Conservation (phyloP, 2,888 invertebrate genomes). For the Notodonta ziczac region DNA sequence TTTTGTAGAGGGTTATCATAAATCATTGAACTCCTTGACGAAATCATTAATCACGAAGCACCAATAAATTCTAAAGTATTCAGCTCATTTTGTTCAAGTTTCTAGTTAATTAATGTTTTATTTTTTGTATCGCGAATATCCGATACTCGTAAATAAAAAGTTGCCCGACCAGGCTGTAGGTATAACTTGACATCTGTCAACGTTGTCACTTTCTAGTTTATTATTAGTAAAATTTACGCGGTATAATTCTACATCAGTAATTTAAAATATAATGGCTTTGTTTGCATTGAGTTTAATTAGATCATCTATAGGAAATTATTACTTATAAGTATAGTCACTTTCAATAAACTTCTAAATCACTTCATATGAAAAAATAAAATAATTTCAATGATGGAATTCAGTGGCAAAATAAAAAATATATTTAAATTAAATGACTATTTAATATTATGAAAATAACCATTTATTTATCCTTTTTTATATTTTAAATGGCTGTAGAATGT, state of each 20-base stretch:
- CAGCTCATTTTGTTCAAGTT: conserved; percentile 14
- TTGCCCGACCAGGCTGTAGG: conserved; percentile 19
- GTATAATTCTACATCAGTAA: background rate
- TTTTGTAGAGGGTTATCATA: background rate
- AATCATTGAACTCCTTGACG: conserved; percentile 5
- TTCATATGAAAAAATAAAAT: no score
- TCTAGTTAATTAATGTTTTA: conserved; percentile 17
- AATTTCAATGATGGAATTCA: background rate
- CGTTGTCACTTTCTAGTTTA: conserved; percentile 33
- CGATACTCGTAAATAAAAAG: conserved; percentile 32
- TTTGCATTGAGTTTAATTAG: no score
- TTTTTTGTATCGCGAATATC: conserved; percentile 21
- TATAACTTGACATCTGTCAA: conserved; percentile 21
- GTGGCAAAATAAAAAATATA: background rate
- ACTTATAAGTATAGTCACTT: no score
- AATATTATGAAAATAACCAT: background rate
- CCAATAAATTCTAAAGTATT: conserved; percentile 9
- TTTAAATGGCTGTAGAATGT: background rate
- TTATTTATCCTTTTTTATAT: background rate
- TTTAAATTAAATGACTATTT: background rate
- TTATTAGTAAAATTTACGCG: conserved; percentile 1
- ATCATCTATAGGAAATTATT: no score
- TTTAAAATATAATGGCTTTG: background rate
- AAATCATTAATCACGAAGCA: background rate
- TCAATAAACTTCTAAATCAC: no score